Conservation (phyloP, 2,797 vertebrate genomes). For the Mormyrops attenuatus region DNA sequence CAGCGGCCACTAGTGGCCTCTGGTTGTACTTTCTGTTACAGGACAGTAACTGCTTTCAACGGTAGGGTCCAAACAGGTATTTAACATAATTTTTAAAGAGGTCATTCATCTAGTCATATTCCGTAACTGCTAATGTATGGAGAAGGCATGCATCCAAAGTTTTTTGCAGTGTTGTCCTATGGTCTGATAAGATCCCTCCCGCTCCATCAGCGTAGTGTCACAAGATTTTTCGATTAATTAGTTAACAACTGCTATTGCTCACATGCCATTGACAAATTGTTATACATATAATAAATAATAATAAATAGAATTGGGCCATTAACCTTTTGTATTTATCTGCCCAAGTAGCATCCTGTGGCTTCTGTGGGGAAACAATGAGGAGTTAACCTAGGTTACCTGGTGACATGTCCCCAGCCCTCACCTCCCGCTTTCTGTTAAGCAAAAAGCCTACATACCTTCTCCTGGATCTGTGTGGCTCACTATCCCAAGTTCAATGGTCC, state of each 20-base stretch:
- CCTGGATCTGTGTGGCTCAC: background rate
- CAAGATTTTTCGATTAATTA: background rate
- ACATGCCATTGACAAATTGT: background rate
- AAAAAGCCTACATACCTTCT: background rate
- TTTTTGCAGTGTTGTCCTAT: background rate
- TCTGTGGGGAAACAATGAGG: background rate
- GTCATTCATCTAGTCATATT: background rate
- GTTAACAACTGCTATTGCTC: background rate
- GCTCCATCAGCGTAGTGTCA: background rate
- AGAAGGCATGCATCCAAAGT: background rate
- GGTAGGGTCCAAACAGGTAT: background rate
- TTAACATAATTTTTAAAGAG: background rate
- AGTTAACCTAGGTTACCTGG: background rate
- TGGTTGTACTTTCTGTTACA: slow-evolving; percentile 1
- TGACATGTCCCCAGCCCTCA: background rate
- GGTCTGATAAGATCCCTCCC: background rate
- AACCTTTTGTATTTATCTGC: background rate
- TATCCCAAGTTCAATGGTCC: background rate
- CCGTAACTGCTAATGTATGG: background rate
- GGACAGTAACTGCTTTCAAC: background rate
- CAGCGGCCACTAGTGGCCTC: slow-evolving; percentile 33
- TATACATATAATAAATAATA: background rate
- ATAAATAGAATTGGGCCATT: background rate
- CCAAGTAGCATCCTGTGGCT: background rate
- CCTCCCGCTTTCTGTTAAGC: background rate